These are phyloP conservation scores for Rhamnusium bicolor DNA, from an alignment of 2,888 invertebrate species.

Conservation along the genomic window DNA sequence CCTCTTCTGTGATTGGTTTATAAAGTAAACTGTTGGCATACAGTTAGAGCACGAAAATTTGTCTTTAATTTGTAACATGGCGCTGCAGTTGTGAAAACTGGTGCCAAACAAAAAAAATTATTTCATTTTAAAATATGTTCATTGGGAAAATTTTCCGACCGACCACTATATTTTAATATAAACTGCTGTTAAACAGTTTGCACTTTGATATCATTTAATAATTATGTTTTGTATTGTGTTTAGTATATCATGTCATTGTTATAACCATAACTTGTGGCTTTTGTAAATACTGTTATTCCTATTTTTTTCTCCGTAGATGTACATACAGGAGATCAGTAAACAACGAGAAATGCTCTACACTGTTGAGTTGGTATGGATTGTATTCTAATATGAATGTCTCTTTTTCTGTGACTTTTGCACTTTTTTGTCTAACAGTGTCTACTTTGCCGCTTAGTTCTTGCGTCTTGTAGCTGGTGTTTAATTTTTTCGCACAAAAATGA, in stretches of 20 bases:
- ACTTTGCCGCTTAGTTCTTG: constrained; percentile 13
- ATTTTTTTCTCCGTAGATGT: constrained; percentile 80
- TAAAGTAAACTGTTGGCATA: too few species aligned
- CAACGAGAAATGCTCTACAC: constrained; percentile 88
- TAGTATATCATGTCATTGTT: too few species aligned
- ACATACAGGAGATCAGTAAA: constrained; percentile 92
- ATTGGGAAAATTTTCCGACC: too few species aligned
- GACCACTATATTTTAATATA: too few species aligned
- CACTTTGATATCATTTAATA: not conserved
- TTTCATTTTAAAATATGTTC: too few species aligned
- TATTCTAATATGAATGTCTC: constrained; percentile 46
- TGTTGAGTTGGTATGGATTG: constrained; percentile 84
- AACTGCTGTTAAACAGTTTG: constrained; percentile 22
- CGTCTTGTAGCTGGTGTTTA: constrained; percentile 10
- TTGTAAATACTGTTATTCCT: constrained; percentile 69
- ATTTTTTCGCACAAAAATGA: not conserved
- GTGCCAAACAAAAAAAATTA: too few species aligned
- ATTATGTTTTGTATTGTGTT: constrained; percentile 19
- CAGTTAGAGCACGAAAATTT: too few species aligned
- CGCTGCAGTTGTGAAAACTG: too few species aligned
- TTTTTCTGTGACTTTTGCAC: constrained; percentile 18
- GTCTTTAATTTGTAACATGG: too few species aligned
- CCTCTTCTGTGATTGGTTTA: too few species aligned
- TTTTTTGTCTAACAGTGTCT: constrained; percentile 17
- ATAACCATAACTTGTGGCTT: constrained; percentile 56